A percentile compares a stretch with the other conserved stretches of the same genome.
Conservation (phyloP, 1,140 invertebrate genomes). For the Neotoxoptera formosana region DNA sequence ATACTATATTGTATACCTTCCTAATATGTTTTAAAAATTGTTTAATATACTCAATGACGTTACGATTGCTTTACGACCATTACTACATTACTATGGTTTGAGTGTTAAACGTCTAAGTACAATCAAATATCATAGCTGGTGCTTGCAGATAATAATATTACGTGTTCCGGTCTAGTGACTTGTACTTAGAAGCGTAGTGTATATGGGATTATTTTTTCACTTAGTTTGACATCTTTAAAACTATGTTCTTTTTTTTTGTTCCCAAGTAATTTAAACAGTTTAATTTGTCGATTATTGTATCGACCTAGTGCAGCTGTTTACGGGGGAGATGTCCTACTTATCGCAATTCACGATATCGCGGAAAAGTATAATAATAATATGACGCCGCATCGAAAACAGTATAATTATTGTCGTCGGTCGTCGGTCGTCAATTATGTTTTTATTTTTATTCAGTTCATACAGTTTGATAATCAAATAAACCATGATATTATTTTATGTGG, state of each 20-base stretch:
- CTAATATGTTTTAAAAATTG: not conserved
- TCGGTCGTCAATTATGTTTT: not conserved
- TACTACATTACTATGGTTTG: not conserved
- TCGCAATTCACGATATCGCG: not conserved
- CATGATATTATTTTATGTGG: not conserved
- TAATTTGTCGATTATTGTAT: not conserved
- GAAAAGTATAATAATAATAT: too few species aligned
- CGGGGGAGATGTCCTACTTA: not conserved
- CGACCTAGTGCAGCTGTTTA: not conserved
- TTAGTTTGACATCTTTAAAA: constrained; percentile 20
- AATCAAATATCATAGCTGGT: too few species aligned
- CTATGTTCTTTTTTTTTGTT: not conserved
- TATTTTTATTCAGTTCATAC: not conserved
- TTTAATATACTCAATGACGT: too few species aligned
- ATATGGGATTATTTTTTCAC: not conserved
- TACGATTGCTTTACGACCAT: not conserved
- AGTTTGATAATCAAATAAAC: not conserved
- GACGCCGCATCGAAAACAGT: not conserved
- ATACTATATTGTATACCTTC: too few species aligned
- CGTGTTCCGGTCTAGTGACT: not conserved
- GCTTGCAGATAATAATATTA: too few species aligned
- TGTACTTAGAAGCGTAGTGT: not conserved
- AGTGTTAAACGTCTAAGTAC: not conserved
- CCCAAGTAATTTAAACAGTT: not conserved
- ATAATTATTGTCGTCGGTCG: not conserved